Evolutionary conservation across 2,113 vertebrate genomes (phyloP), one percentile per base, ranked within the genome.

Genomic region (Podarcis raffonei): DNA sequence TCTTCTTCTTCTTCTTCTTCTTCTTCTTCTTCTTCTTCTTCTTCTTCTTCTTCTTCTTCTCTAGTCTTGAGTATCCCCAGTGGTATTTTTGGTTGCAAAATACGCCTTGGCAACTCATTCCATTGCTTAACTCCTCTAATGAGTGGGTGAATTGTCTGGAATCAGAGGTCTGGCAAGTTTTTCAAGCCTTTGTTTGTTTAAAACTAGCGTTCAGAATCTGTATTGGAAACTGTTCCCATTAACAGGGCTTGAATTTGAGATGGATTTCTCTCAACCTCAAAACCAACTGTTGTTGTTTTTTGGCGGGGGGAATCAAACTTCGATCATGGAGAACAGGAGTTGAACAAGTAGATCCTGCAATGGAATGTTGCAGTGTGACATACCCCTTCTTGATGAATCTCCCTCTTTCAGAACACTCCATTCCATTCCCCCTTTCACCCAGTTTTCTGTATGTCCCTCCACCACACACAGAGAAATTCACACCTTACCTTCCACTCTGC

Each of bases 41-140:
- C 48, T 53, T 12, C 48, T 53, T 12, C 11, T 53, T 53, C 9
- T 12, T 53, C 48, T 48, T 90, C 89, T 91, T 93, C 90, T 91
- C 88, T 89, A 87, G 84, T 91, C 93, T 93, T 94, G 92, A 87
- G 90, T 93, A 90, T 94, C 39, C 93, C 86, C 92, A 94, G n/a
- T 86, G 89, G 91, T 81, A 89, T 30, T 77, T 87, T 81, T 68
- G 77, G 71, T 95, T 95, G 93, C 5, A 27, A 93, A 94, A 95
- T 88, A 91, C 53, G 30, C 85, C 32, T 89, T 90, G 89, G 94
- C 93, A 92, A 87, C 9, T 42, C 83, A 74, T 89, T 37, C 15
- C 86, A 32, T 93, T 94, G 81, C 57, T 18, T 88, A 93, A 94
- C 83, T 87, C 66, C 59, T 92, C 27, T 37, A 88, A 82, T 32